Evolutionary conservation across 1,140 invertebrate genomes (phyloP), one percentile per base, ranked within the genome.

Genomic region (Saccostrea glomerata): DNA sequence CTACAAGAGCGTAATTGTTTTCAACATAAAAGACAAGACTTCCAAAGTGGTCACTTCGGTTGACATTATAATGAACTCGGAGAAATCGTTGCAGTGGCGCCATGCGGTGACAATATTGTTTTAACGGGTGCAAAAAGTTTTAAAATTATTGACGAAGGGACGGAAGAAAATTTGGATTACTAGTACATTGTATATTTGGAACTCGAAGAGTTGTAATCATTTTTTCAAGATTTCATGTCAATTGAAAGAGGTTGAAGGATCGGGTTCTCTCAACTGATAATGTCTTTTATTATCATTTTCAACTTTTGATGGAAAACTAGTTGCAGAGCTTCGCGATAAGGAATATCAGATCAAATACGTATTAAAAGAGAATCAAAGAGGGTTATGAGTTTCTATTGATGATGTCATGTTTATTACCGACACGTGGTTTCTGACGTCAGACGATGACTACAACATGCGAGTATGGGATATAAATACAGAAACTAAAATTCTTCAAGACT

Each of bases 381-480:
- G 87, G 13, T 58, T 88, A 25, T 84, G 63, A 25, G 56, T 88
- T n/a, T 84, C 83, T 5, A 60, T 88, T 5, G 87, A 88, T 73
- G 83, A 88, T 17, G 70, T 77, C 55, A 54, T 77, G 58, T 70
- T 55, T 17, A 55, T 88, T 2, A 70, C 63, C 12, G 83, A 56
- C 11, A 73, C 58, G n/a, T 23, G 63, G n/a, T 23, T 88, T n/a
- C 36, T 88, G 7, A 88, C 83, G 25, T 83, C 83, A 9, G 66
- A 88, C 63, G 83, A 88, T 77, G 87, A 88, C 40, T 88, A 73
- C 83, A 85, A 85, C n/a, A 70, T 88, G 54, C 84, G 87, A 36
- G 87, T 88, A 4, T 88, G 87, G 87, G 83, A 88, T 23, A 70
- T 84, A 30, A 88, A 85, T 47, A 73, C 87, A 56, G 87, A 83